These are phyloP conservation scores for Dunckerocampus dactyliophorus DNA, from an alignment of 2,113 vertebrate genomes.

Conservation along the genomic window DNA sequence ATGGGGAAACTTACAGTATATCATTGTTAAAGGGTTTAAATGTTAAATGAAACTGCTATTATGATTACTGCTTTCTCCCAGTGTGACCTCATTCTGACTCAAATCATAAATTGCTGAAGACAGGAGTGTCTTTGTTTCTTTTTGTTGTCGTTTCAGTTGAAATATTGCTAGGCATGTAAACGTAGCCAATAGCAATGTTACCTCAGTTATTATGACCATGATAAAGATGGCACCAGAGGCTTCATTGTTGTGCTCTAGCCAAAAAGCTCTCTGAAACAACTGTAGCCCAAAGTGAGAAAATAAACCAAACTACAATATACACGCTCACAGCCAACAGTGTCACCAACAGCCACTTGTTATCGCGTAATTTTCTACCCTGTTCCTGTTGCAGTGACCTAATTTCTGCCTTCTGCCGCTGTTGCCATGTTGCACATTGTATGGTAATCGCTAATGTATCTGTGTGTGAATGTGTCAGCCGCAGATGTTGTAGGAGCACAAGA, in stretches of 20 bases:
- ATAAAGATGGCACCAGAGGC: background rate
- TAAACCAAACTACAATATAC: no score
- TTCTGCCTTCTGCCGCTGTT: background rate
- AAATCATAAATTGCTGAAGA: background rate
- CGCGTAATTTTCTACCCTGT: background rate
- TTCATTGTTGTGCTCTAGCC: background rate
- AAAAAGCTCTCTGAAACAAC: no score
- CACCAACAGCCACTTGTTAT: background rate
- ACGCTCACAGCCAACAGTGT: no score
- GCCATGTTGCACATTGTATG: slow-evolving; percentile 6
- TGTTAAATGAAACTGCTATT: no score
- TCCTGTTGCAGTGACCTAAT: slow-evolving; percentile 10
- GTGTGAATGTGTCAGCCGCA: slow-evolving; percentile 6
- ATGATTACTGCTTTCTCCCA: no score
- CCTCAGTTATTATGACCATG: background rate
- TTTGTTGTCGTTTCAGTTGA: background rate
- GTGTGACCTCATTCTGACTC: background rate
- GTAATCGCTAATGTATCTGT: slow-evolving; percentile 1
- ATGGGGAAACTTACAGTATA: no score
- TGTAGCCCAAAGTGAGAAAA: no score
- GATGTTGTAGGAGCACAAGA: slow-evolving; percentile 21
- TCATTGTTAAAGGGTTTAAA: no score
- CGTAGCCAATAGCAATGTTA: background rate
- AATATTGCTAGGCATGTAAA: background rate
- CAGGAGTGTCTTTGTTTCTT: no score